Percentiles rank a stretch among this genome's conserved stretches.
Evolutionary conservation across 2,113 vertebrate species (phyloP).

Genomic region (Corydoras sp.): DNA sequence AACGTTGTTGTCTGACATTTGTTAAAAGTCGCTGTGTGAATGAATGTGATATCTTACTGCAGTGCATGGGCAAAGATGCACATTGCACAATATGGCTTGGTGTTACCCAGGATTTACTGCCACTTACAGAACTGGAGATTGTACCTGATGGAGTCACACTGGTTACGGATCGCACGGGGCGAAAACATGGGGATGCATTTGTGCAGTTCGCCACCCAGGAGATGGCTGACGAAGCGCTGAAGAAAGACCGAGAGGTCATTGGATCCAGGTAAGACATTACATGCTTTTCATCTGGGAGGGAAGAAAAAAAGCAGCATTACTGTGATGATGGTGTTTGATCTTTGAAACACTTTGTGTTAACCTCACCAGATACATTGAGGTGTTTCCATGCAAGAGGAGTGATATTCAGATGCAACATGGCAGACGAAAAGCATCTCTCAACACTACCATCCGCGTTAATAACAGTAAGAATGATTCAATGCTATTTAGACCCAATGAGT

Average conservation of each 20-base stretch:
- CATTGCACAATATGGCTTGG: too few species aligned
- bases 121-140: constrained; percentile 52
- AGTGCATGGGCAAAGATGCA: too few species aligned
- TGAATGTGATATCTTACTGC: too few species aligned
- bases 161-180: constrained; percentile 67
- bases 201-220: constrained; percentile 80
- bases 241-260: constrained; percentile 74
- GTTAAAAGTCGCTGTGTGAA: too few species aligned
- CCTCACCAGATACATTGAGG: constrained; percentile 79
- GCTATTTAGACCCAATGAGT: too few species aligned
- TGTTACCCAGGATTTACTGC: background rate
- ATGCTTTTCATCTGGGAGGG: background rate
- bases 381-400: constrained; percentile 75
- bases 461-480: constrained; percentile 5
- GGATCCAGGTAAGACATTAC: constrained; percentile 69
- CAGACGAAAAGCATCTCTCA: constrained; percentile 38
- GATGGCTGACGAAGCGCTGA: constrained; percentile 74
- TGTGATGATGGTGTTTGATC: too few species aligned
- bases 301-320: too few species aligned
- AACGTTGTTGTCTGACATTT: background rate
- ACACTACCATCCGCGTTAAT: background rate
- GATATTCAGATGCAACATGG: constrained; percentile 59
- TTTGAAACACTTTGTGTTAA: background rate
- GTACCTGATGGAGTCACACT: constrained; percentile 53
- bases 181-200: constrained; percentile 76